These are phyloP conservation scores for Lithophane ornitopus DNA, from an alignment of 2,888 invertebrate species.

Conservation along the genomic window DNA sequence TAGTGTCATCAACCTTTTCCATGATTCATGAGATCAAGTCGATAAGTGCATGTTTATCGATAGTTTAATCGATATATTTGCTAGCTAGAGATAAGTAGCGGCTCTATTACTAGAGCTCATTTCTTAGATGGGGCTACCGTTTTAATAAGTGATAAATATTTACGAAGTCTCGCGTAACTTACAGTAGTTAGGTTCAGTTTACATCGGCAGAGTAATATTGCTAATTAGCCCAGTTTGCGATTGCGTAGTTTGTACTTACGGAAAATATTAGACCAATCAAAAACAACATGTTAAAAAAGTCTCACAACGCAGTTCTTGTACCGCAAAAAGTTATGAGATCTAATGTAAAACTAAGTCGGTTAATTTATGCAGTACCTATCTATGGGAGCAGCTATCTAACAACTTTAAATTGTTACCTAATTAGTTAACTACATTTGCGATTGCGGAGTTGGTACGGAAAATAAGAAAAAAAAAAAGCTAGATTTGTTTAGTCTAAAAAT, in stretches of 20 bases:
- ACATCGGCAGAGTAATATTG: conserved; percentile 32
- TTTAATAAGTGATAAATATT: conserved; percentile 57
- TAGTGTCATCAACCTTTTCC: conserved; percentile 52
- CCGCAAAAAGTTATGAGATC: too few species aligned
- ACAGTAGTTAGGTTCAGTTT: conserved; percentile 36
- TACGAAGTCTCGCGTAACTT: conserved; percentile 42
- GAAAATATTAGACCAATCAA: neutral
- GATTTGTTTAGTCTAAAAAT: neutral
- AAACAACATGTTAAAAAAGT: too few species aligned
- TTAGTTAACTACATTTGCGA: conserved; percentile 1
- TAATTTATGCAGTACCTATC: too few species aligned
- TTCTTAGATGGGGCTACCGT: conserved; percentile 37
- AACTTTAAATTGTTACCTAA: too few species aligned
- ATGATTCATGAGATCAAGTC: conserved; percentile 45
- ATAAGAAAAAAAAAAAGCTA: neutral
- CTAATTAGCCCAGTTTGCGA: conserved; percentile 41
- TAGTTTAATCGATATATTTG: conserved; percentile 43
- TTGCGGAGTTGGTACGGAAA: conserved; percentile 7
- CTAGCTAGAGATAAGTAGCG: conserved; percentile 21
- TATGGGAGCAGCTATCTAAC: too few species aligned
- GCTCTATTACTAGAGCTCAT: conserved; percentile 4
- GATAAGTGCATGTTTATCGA: conserved; percentile 44
- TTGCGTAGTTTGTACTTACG: neutral
- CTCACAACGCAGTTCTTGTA: too few species aligned
- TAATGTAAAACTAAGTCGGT: too few species aligned